phyloP scores from a whole-genome alignment of 2,888 invertebrate genomes.

The Andrena praecox region DNA sequence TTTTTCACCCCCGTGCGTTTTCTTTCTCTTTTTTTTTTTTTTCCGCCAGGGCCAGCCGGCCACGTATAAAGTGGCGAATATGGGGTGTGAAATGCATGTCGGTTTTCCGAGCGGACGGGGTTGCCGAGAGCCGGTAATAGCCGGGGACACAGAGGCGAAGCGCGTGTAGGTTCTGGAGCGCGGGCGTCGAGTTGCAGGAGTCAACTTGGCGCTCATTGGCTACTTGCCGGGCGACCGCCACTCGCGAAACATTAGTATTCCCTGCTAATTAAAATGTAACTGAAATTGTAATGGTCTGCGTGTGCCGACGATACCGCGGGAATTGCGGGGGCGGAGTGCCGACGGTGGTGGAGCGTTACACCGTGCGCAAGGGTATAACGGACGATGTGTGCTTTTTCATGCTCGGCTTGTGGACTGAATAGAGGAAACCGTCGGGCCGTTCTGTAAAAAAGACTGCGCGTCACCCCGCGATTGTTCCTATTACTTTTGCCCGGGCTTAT shows the following conservation, averaged over 20 bases:
- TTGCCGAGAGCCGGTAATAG: constrained; percentile 44
- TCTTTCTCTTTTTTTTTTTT: constrained; percentile 38
- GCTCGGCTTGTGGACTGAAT: constrained; percentile 64
- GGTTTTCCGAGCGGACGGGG: constrained; percentile 57
- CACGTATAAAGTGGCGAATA: constrained; percentile 53
- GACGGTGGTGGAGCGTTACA: constrained; percentile 46
- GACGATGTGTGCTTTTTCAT: constrained; percentile 64
- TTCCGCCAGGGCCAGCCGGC: constrained; percentile 44
- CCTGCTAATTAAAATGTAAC: constrained; percentile 83
- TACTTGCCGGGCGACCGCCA: constrained; percentile 71
- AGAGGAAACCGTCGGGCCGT: constrained; percentile 63
- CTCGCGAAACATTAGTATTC: constrained; percentile 80
- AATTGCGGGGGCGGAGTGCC: constrained; percentile 1
- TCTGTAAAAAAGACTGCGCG: constrained; percentile 56
- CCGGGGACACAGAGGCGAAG: constrained; percentile 23
- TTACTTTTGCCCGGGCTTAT: constrained; percentile 46
- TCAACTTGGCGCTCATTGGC: constrained; percentile 72
- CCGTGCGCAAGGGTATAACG: constrained; percentile 47
- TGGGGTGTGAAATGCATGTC: constrained; percentile 62
- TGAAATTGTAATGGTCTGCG: constrained; percentile 78
- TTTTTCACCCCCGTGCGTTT: constrained; percentile 22
- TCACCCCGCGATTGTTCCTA: constrained; percentile 52
- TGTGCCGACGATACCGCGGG: constrained; percentile 57
- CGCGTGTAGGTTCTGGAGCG: constrained; percentile 54
- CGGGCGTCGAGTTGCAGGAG: constrained; percentile 66